A percentile compares a stretch with the other conserved stretches of the same genome.
phyloP scores from a whole-genome alignment of 2,888 invertebrate genomes.

The Hoplodrina blanda region DNA sequence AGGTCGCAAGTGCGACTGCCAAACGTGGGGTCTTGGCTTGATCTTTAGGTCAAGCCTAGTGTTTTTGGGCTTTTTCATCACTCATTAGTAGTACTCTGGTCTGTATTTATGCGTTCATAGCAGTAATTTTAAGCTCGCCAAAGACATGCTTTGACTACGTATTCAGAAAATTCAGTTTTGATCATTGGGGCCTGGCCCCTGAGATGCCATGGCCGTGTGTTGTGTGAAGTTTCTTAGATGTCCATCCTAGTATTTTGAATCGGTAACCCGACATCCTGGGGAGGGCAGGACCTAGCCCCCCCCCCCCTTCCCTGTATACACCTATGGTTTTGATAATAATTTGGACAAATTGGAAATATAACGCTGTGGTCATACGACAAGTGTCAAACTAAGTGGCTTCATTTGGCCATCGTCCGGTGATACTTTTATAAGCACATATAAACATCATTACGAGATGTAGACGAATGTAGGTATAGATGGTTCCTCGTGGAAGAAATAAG shows the following conservation, averaged over 20 bases:
- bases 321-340: background rate
- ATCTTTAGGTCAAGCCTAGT: background rate
- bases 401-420: slow-evolving; percentile 19
- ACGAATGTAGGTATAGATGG: background rate
- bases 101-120: too few species aligned
- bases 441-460: background rate
- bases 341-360: slow-evolving; percentile 1
- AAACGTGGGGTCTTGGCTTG: too few species aligned
- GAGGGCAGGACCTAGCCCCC: too few species aligned
- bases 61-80: background rate
- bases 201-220: background rate
- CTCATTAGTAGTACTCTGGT: too few species aligned
- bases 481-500: slow-evolving; percentile 18
- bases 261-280: too few species aligned
- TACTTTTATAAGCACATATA: background rate
- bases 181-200: too few species aligned
- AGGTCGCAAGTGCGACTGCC: background rate
- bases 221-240: too few species aligned
- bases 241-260: too few species aligned
- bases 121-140: too few species aligned
- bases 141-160: too few species aligned
- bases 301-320: too few species aligned
- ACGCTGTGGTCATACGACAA: slow-evolving; percentile 17
- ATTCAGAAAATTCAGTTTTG: too few species aligned
- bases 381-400: slow-evolving; percentile 31